These are phyloP conservation scores for Trichechus manatus DNA, from an alignment of 2,113 vertebrate species.

Conservation along the genomic window DNA sequence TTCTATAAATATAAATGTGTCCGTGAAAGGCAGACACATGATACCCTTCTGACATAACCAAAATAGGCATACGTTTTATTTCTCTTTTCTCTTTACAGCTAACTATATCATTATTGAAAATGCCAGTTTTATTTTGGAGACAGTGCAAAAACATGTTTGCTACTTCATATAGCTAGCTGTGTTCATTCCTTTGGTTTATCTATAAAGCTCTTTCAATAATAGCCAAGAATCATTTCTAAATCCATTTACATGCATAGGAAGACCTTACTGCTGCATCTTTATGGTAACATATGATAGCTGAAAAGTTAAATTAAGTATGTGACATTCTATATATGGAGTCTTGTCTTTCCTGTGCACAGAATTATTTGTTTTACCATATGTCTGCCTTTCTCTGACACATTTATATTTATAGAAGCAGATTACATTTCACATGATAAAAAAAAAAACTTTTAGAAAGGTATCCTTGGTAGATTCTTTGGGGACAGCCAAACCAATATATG, in stretches of 20 bases:
- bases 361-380: slow-evolving; percentile 33
- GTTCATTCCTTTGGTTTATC: slow-evolving; percentile 51
- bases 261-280: neutral
- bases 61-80: slow-evolving; percentile 42
- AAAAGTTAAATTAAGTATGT: slow-evolving; percentile 48
- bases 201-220: slow-evolving; percentile 49
- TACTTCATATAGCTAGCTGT: slow-evolving; percentile 2
- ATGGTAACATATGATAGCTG: neutral
- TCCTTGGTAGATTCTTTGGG: neutral
- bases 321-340: slow-evolving; percentile 27
- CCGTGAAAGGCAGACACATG: slow-evolving; percentile 43
- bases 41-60: neutral
- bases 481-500: neutral
- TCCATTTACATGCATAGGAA: slow-evolving; percentile 20
- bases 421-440: slow-evolving; percentile 34
- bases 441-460: slow-evolving; percentile 10
- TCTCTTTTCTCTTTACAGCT: slow-evolving; percentile 41
- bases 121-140: slow-evolving; percentile 40
- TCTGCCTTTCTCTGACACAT: slow-evolving; percentile 48
- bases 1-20: slow-evolving; percentile 60
- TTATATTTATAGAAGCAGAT: slow-evolving; percentile 60
- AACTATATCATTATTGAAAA: slow-evolving; percentile 53
- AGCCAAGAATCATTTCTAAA: slow-evolving; percentile 49
- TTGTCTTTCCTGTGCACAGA: slow-evolving; percentile 18
- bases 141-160: slow-evolving; percentile 45